Conservation (phyloP, 2,113 vertebrate genomes). For the Elephantulus edwardii region DNA sequence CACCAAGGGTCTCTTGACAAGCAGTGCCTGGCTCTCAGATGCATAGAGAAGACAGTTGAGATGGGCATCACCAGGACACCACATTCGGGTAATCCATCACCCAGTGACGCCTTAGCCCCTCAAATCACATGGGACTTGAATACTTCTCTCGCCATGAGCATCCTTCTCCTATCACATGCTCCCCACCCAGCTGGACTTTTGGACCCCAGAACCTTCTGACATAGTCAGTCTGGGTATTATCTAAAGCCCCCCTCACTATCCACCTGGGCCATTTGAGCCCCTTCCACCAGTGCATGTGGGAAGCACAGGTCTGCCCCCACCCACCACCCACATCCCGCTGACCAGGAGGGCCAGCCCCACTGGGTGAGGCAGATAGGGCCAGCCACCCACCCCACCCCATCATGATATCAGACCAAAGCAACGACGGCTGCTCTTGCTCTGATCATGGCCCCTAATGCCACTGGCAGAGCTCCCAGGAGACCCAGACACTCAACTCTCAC, state of each 20-base stretch:
- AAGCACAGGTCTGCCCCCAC: neutral
- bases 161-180: neutral
- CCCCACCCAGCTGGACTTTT: neutral
- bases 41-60: no score
- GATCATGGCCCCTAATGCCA: no score
- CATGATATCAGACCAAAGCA: neutral
- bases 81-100: no score
- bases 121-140: neutral
- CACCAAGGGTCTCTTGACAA: no score
- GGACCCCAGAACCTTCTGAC: neutral
- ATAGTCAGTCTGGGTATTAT: neutral
- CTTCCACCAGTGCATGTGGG: neutral
- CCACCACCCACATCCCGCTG: neutral
- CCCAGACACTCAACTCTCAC: no score
- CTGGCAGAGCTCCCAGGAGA: no score
- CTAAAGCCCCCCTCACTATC: no score
- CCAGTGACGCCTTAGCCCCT: neutral
- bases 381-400: accelerated
- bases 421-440: neutral
- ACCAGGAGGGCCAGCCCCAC: neutral
- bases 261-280: no score
- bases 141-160: neutral
- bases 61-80: no score
- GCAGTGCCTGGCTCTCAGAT: no score
- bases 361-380: no score